Base-by-base conservation (phyloP, 2,797 vertebrate species). In the Eulemur coronatus region DNA sequence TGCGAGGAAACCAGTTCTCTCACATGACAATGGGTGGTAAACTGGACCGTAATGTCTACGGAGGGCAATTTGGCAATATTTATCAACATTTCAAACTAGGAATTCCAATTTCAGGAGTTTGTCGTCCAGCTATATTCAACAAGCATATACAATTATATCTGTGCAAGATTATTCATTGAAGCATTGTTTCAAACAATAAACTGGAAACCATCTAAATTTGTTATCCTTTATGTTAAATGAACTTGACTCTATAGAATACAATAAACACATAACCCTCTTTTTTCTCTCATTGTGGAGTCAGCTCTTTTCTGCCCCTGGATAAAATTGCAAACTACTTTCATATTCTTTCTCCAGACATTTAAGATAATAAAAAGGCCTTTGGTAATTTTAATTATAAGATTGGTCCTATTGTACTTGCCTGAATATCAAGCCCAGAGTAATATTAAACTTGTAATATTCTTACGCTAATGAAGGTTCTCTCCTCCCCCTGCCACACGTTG, bases 341-440 rank as follows among this genome's bases (percentile, higher is more conserved):
- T 46, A 43, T 80, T 75, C 52, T 91, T 33, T 18, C 10, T 46
- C 52, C 20, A 35, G 61, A 81, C 35, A 72, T 33, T 81, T 86
- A 82, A 85, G 46, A 91, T 59, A 76, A 96, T 84, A 73, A 91
- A 95, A 95, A 90, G 22, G 7, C 11, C 33, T 43, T 78, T 69
- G 61, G 85, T 87, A 59, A 85, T 87, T 92, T 96, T 92, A 89
- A 92, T 55, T 85, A 81, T 33, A 85, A 86, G 46, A 48, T 59
- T n/a, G 33, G 5, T 28, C 43, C n/a, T 79, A 73, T 30, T 63
- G 26, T 89, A 84, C 48, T 73, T 82, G 59, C 30, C n/a, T 67
- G 48, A 85, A 78, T 95, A 69, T n/a, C 35, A 55, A 63, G 4
- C 15, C 13, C 11, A 41, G 50, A 55, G n/a, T n/a, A 80, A 52